Evolutionary conservation across 2,888 invertebrate genomes (phyloP).

Genomic region (Eudasyphora cyanicolor): DNA sequence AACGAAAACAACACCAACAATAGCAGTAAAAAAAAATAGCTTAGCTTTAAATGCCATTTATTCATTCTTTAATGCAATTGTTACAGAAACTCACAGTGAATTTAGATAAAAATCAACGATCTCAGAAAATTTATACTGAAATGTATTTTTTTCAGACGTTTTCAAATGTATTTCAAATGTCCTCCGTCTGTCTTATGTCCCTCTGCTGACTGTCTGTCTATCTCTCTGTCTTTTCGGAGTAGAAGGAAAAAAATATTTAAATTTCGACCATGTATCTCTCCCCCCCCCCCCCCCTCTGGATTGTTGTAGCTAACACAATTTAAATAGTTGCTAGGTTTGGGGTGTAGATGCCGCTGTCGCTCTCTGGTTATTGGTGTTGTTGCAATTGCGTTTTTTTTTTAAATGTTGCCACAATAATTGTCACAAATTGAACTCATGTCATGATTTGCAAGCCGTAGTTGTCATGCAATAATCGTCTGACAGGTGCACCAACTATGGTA

Average conservation of each 20-base stretch:
- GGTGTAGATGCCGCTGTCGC: constrained; percentile 18
- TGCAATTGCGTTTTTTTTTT: constrained; percentile 64
- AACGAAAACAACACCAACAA: constrained; percentile 14
- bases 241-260: not conserved
- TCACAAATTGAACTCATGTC: constrained; percentile 78
- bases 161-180: not conserved
- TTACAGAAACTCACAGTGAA: constrained; percentile 42
- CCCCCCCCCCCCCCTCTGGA: too few species aligned
- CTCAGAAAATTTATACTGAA: constrained; percentile 24
- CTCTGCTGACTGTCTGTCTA: not conserved
- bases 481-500: constrained; percentile 65
- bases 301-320: constrained; percentile 1
- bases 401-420: constrained; percentile 78
- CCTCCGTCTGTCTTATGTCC: too few species aligned
- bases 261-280: not conserved
- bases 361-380: constrained; percentile 19
- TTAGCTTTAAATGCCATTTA: constrained; percentile 56
- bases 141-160: not conserved
- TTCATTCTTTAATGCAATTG: constrained; percentile 26
- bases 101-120: constrained; percentile 60
- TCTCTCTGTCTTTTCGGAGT: not conserved
- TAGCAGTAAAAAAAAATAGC: constrained; percentile 5
- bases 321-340: constrained; percentile 46
- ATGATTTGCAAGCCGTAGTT: constrained; percentile 73
- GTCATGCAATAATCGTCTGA: constrained; percentile 66